A percentile compares a stretch with the other conserved stretches of the same genome.
Conservation (phyloP, 2,797 vertebrate genomes). For the Salmo trutta region DNA sequence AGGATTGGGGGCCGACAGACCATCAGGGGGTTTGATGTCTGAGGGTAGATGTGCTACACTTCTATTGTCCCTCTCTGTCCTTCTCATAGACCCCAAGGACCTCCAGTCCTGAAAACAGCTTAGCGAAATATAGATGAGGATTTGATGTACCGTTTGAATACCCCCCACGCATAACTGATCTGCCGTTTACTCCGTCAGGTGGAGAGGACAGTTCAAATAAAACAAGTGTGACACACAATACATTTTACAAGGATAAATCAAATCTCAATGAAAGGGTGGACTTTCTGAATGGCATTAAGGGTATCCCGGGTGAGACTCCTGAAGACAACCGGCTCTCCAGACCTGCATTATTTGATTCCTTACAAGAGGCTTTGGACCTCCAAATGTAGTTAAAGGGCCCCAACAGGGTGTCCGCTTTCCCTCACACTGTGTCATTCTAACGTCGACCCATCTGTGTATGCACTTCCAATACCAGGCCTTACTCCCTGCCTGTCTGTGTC, state of each 20-base stretch:
- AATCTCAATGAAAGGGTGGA: conserved; percentile 59
- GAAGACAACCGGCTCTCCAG: conserved; percentile 25
- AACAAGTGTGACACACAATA: conserved; percentile 61
- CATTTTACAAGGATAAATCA: conserved; percentile 68
- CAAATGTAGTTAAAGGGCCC: conserved; percentile 50
- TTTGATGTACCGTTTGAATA: conserved; percentile 70
- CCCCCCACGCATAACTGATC: conserved; percentile 57
- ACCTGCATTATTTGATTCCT: conserved; percentile 51
- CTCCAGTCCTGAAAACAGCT: conserved; percentile 38
- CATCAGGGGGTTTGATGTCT: conserved; percentile 38
- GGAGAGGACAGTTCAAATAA: conserved; percentile 61
- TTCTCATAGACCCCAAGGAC: conserved; percentile 55
- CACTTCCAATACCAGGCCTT: conserved; percentile 37
- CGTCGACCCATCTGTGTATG: conserved; percentile 37
- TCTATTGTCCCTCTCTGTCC: conserved; percentile 55
- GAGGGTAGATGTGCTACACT: conserved; percentile 32
- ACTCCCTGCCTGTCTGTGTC: conserved; percentile 18
- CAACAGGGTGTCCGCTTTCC: conserved; percentile 20
- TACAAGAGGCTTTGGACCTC: conserved; percentile 46
- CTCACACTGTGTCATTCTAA: conserved; percentile 27
- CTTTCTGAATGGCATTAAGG: conserved; percentile 42
- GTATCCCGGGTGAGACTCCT: not conserved
- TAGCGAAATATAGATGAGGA: conserved; percentile 62
- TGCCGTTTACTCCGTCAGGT: conserved; percentile 48
- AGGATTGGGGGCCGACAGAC: conserved; percentile 37